A percentile compares a stretch with the other conserved stretches of the same genome.
Evolutionary conservation across 2,797 vertebrate species (phyloP).

Genomic region (Coreius guichenoti): DNA sequence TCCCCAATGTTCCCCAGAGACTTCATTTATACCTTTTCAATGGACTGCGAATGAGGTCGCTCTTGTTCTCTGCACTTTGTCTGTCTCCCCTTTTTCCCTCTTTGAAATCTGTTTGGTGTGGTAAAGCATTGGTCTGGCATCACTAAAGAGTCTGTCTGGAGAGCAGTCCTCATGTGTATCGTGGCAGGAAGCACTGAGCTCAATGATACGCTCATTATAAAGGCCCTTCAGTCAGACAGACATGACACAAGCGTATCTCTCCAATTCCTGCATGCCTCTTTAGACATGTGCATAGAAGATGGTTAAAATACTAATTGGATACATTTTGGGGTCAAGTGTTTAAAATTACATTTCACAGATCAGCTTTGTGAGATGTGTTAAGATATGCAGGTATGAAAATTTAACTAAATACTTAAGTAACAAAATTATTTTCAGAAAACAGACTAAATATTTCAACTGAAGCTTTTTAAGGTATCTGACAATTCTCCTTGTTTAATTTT

Average conservation of each 20-base stretch:
- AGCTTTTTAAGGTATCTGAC: too few relatives aligned
- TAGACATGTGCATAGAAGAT: constrained; percentile 58
- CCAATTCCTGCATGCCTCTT: constrained; percentile 8
- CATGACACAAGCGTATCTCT: neutral
- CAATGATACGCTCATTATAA: constrained; percentile 65
- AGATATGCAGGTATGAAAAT: constrained; percentile 47
- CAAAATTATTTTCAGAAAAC: neutral
- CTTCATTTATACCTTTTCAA: neutral
- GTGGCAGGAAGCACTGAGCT: constrained; percentile 18
- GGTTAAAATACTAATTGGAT: constrained; percentile 71
- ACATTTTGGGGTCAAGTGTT: constrained; percentile 70
- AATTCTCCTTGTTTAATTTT: neutral
- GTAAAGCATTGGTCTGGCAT: constrained; percentile 13
- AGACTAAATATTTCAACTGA: neutral
- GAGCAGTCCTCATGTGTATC: constrained; percentile 30
- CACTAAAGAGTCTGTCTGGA: constrained; percentile 50
- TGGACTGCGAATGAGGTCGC: neutral
- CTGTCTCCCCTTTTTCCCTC: neutral
- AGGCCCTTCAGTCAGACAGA: constrained; percentile 61
- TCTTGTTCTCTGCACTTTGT: neutral
- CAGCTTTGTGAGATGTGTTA: constrained; percentile 59
- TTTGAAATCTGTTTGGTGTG: constrained; percentile 5
- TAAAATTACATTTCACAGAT: constrained; percentile 73
- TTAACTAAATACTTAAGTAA: neutral
- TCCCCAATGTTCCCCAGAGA: neutral